Conservation (phyloP, 2,888 invertebrate genomes). For the Allygus modestus region DNA sequence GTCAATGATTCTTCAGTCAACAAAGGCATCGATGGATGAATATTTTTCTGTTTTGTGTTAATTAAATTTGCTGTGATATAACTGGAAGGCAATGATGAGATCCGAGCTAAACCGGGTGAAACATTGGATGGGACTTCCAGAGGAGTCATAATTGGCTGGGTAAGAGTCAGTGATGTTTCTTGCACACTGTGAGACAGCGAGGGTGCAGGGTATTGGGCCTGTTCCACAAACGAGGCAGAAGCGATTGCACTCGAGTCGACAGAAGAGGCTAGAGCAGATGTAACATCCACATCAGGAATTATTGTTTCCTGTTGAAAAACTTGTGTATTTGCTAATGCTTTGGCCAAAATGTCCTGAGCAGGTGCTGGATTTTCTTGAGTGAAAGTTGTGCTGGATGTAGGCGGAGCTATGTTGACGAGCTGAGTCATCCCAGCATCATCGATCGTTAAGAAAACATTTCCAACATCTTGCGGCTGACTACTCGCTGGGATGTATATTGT, state of each 20-base stretch:
- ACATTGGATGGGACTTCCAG: conserved; percentile 80
- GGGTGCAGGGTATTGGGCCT: conserved; percentile 59
- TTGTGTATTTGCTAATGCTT: conserved; percentile 70
- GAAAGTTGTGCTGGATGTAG: conserved; percentile 53
- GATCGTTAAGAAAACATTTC: conserved; percentile 65
- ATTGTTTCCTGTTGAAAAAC: conserved; percentile 68
- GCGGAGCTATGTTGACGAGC: conserved; percentile 63
- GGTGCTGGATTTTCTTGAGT: conserved; percentile 48
- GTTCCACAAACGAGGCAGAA: conserved; percentile 49
- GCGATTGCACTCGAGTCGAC: conserved; percentile 34
- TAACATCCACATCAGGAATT: conserved; percentile 41
- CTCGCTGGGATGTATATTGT: conserved; percentile 51
- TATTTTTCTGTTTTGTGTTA: conserved; percentile 46
- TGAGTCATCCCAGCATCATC: conserved; percentile 63
- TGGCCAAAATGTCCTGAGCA: conserved; percentile 69
- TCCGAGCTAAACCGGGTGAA: conserved; percentile 47
- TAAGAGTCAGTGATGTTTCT: conserved; percentile 85
- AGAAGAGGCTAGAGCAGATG: conserved; percentile 28
- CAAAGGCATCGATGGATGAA: conserved; percentile 64
- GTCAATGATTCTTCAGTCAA: conserved; percentile 62
- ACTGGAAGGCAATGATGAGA: conserved; percentile 50
- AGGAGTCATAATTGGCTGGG: conserved; percentile 91
- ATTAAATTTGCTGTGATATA: conserved; percentile 54
- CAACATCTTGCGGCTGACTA: conserved; percentile 58
- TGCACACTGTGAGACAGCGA: conserved; percentile 75